Conservation (phyloP, 2,113 vertebrate genomes). For the Anolis carolinensis region DNA sequence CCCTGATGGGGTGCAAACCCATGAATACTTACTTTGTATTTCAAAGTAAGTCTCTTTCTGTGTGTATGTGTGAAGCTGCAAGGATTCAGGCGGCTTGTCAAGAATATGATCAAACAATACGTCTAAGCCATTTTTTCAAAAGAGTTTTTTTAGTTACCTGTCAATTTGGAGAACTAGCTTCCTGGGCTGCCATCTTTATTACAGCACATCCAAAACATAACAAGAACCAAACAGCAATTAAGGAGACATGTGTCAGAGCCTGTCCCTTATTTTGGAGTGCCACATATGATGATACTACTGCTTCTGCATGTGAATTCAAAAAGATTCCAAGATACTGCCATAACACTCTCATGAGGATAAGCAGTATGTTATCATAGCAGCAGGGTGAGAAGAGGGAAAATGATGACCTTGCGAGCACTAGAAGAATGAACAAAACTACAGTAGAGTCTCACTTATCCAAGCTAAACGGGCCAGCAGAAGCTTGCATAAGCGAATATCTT, state of each 20-base stretch:
- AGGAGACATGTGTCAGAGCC: slow-evolving; percentile 2
- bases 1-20: too few relatives aligned
- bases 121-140: background rate
- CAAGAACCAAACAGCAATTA: slow-evolving; percentile 1
- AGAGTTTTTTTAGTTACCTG: background rate
- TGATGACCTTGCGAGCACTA: background rate
- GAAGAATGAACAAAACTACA: background rate
- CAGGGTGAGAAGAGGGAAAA: background rate
- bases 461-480: too few relatives aligned
- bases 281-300: background rate
- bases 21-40: background rate
- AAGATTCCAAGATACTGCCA: background rate
- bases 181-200: slow-evolving; percentile 3
- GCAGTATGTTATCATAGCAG: background rate
- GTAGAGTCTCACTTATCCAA: too few relatives aligned
- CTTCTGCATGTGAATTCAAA: background rate
- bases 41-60: background rate
- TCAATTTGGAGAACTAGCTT: background rate
- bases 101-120: background rate
- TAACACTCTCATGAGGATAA: background rate
- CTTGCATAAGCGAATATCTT: too few relatives aligned
- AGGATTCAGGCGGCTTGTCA: background rate
- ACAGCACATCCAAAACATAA: background rate
- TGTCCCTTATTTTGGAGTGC: background rate
- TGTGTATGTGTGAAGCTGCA: background rate